phyloP scores from a whole-genome alignment of 2,113 vertebrate genomes.

The Poeciliopsis retropinna region DNA sequence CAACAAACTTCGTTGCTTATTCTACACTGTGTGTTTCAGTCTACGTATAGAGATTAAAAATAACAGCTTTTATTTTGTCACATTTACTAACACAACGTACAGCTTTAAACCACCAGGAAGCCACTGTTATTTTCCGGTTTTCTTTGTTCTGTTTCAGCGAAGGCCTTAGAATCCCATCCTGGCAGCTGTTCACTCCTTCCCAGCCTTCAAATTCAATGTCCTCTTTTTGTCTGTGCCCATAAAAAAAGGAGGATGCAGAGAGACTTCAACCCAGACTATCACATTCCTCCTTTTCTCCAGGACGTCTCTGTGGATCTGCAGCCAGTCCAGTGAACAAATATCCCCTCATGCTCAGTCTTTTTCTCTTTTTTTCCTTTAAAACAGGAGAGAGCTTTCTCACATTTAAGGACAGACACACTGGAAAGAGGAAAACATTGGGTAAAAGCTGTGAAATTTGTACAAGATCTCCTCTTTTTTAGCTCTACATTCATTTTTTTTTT shows the following conservation, averaged over 20 bases:
- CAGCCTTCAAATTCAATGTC: conserved; percentile 13
- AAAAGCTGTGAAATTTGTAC: conserved; percentile 20
- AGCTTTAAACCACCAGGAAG: conserved; percentile 29
- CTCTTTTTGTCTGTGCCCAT: conserved; percentile 6
- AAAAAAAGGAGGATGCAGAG: conserved; percentile 35
- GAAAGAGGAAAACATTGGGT: conserved; percentile 4
- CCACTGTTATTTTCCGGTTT: conserved; percentile 15
- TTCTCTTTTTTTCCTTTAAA: conserved; percentile 3
- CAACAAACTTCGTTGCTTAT: not conserved
- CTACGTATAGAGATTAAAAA: conserved; percentile 14
- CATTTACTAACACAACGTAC: conserved; percentile 11
- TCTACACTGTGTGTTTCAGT: not conserved
- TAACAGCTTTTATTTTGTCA: conserved; percentile 37
- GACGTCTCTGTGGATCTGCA: conserved; percentile 69
- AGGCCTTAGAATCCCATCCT: conserved; percentile 9
- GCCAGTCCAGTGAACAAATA: conserved; percentile 57
- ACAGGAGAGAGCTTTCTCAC: conserved; percentile 30
- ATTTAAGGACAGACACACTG: not conserved
- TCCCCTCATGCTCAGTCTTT: conserved; percentile 22
- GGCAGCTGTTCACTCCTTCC: conserved; percentile 3
- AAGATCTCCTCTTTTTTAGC: conserved; percentile 45
- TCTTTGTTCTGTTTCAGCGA: conserved; percentile 17
- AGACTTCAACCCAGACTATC: conserved; percentile 53
- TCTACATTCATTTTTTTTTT: conserved; percentile 49
- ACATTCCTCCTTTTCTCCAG: conserved; percentile 78